Percentiles rank a stretch among this genome's conserved stretches.
Conservation (phyloP, 2,113 vertebrate species). For the Macaca nemestrina region DNA sequence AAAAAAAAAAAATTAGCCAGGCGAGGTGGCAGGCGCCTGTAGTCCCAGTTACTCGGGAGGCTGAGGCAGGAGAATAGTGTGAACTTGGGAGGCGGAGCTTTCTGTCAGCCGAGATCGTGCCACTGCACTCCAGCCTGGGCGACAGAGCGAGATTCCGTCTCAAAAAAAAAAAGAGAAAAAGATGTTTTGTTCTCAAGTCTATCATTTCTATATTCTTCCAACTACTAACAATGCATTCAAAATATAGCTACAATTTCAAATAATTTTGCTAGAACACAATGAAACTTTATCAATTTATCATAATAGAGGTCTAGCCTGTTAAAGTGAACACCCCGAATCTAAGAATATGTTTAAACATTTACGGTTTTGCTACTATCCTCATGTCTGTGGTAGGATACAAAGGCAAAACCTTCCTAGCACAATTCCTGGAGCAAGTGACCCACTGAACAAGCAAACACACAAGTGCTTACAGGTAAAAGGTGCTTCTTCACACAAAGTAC, state of each 20-base stretch:
- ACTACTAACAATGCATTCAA: not conserved
- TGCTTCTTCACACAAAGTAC: not conserved
- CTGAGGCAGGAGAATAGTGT: too few relatives aligned
- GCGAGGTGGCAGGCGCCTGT: too few relatives aligned
- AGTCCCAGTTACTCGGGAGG: too few relatives aligned
- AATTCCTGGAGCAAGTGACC: not conserved
- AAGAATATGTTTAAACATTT: not conserved
- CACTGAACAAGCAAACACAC: not conserved
- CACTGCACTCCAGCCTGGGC: too few relatives aligned
- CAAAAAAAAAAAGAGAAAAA: not conserved
- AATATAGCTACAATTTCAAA: not conserved
- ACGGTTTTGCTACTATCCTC: not conserved
- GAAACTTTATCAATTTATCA: not conserved
- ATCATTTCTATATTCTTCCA: not conserved
- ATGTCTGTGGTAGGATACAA: not conserved
- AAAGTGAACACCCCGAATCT: not conserved
- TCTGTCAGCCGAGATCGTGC: rapidly evolving
- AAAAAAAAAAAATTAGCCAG: too few relatives aligned
- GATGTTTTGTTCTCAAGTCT: not conserved
- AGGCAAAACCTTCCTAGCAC: not conserved
- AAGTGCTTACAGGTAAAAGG: not conserved
- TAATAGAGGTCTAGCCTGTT: not conserved
- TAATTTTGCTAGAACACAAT: not conserved
- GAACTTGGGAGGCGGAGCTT: too few relatives aligned
- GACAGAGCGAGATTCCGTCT: too few relatives aligned